Evolutionary conservation across 2,113 vertebrate species (phyloP).

Genomic region (Mus spicilegus): DNA sequence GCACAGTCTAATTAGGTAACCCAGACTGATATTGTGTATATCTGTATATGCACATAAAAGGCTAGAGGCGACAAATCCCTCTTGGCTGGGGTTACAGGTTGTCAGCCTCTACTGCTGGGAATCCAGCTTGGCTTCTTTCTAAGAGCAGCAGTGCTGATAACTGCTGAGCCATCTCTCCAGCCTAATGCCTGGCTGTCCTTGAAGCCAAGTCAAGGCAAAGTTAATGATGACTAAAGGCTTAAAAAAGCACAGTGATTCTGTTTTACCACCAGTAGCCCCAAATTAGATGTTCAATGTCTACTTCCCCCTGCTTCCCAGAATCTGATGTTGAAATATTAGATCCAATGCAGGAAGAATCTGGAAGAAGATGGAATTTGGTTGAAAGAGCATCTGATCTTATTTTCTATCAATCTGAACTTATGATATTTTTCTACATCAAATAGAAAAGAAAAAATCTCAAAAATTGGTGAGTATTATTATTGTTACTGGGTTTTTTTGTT

Average conservation of each 20-base stretch:
- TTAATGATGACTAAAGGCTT: slow-evolving; percentile 59
- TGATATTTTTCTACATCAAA: background rate
- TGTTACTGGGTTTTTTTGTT: background rate
- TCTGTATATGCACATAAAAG: background rate
- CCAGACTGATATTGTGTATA: background rate
- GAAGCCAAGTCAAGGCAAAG: slow-evolving; percentile 39
- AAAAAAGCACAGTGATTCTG: slow-evolving; percentile 32
- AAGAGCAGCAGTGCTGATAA: background rate
- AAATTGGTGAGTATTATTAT: background rate
- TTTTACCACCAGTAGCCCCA: background rate
- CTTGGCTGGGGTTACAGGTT: background rate
- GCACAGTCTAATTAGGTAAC: background rate
- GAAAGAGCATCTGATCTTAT: background rate
- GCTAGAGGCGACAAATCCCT: background rate
- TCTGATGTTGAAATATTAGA: slow-evolving; percentile 24
- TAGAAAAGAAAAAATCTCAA: background rate
- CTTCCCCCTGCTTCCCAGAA: background rate
- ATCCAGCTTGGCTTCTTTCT: background rate
- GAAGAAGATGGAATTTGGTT: background rate
- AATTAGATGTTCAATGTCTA: background rate
- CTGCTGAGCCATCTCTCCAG: background rate
- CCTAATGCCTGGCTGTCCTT: slow-evolving; percentile 30
- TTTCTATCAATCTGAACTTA: too few species aligned
- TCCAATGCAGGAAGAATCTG: background rate
- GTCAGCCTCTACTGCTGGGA: background rate